phyloP scores from a whole-genome alignment of 2,797 vertebrate species.

The Tokudaia tokunoshimensis region DNA sequence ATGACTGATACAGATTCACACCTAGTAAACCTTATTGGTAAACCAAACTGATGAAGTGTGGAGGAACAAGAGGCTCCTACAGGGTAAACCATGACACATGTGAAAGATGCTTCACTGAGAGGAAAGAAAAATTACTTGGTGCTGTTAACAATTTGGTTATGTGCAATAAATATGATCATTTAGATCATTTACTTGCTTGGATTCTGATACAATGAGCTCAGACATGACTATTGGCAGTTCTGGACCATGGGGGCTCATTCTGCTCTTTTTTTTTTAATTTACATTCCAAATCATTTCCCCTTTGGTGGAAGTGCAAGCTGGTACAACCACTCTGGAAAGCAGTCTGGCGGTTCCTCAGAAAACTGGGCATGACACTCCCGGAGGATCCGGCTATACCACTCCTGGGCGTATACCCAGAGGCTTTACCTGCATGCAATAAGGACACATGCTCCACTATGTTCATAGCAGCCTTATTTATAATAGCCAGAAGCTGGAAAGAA shows the following conservation, averaged over 20 bases:
- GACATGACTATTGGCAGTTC: not conserved
- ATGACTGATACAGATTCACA: not conserved
- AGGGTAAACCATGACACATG: not conserved
- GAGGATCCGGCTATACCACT: too few species aligned
- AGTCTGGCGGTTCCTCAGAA: too few species aligned
- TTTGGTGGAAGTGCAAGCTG: too few species aligned
- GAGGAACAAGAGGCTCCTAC: not conserved
- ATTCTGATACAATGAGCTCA: not conserved
- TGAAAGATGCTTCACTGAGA: not conserved
- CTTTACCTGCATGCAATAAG: too few species aligned
- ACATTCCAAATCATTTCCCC: too few species aligned
- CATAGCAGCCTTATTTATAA: too few species aligned
- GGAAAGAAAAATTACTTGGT: not conserved
- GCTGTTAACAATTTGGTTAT: not conserved
- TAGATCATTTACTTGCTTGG: not conserved
- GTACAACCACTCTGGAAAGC: too few species aligned
- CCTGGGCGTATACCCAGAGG: too few species aligned
- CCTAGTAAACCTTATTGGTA: not conserved
- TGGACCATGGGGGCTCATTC: not conserved
- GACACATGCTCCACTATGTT: too few species aligned
- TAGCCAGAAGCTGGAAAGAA: too few species aligned
- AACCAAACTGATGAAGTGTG: not conserved
- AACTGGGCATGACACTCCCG: too few species aligned
- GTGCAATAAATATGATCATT: not conserved
- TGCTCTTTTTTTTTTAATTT: too few species aligned